Conservation (phyloP, 2,797 vertebrate species). For the Brachyalestes nurse region DNA sequence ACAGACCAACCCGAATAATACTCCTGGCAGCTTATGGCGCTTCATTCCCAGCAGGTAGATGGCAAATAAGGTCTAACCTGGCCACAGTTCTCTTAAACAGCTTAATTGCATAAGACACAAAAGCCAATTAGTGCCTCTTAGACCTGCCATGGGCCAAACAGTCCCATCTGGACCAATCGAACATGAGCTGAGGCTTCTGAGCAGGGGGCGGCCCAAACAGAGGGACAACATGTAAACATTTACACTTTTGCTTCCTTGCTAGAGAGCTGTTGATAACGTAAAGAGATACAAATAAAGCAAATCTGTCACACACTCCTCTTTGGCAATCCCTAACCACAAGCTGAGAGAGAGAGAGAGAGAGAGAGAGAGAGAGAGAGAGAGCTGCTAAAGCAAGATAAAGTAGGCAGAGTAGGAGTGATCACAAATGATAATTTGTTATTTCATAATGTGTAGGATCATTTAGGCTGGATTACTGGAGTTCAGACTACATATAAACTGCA, state of each 20-base stretch:
- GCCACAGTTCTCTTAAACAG: slow-evolving; percentile 26
- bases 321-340: not conserved
- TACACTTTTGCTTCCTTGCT: slow-evolving; percentile 5
- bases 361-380: not conserved
- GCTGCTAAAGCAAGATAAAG: not conserved
- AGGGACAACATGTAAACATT: slow-evolving; percentile 7
- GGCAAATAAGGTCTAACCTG: not conserved
- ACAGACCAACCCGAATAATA: not conserved
- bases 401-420: not conserved
- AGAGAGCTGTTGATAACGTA: not conserved
- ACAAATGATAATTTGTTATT: not conserved
- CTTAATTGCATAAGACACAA: slow-evolving; percentile 43
- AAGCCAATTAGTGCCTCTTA: slow-evolving; percentile 24
- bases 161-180: not conserved
- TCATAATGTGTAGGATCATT: not conserved
- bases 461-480: not conserved
- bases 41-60: not conserved
- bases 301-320: not conserved
- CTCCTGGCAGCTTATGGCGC: not conserved
- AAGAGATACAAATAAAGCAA: not conserved
- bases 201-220: not conserved
- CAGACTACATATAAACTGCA: not conserved
- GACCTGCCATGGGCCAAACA: not conserved
- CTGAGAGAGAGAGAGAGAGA: not conserved
- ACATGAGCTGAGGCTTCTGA: not conserved